A percentile compares a stretch with the other conserved stretches of the same genome.
Evolutionary conservation across 2,888 invertebrate genomes (phyloP).

Genomic region (Drosophila algonquin): DNA sequence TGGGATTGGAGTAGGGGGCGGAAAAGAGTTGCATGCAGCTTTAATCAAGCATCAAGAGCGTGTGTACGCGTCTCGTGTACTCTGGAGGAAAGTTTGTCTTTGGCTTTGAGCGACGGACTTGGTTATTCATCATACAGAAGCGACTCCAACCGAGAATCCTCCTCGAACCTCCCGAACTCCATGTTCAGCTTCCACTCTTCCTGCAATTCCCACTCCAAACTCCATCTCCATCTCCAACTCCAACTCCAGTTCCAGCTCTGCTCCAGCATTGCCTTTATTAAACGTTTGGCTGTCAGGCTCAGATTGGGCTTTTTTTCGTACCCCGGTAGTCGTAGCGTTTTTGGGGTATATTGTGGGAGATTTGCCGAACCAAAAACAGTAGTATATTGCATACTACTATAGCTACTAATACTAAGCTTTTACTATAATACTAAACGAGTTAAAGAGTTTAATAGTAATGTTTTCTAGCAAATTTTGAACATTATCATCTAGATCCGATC

Average conservation of each 20-base stretch:
- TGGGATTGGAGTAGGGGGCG: conserved; percentile 31
- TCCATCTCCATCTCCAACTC: conserved; percentile 20
- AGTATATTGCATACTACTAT: no score
- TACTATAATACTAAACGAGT: no score
- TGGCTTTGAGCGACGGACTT: conserved; percentile 35
- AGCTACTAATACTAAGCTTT: no score
- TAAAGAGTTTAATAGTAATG: no score
- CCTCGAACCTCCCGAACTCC: conserved; percentile 34
- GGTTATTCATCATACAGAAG: conserved; percentile 54
- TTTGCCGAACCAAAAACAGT: no score
- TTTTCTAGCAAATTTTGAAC: no score
- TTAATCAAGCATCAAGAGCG: conserved; percentile 74
- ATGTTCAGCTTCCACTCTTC: conserved; percentile 33
- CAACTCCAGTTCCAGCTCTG: conserved; percentile 4
- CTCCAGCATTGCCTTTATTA: conserved; percentile 58
- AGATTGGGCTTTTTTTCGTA: conserved; percentile 63
- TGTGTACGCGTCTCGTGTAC: conserved; percentile 17
- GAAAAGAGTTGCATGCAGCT: conserved; percentile 52
- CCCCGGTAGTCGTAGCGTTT: background rate
- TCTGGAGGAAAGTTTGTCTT: conserved; percentile 50
- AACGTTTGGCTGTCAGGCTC: conserved; percentile 71
- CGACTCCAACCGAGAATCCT: conserved; percentile 1
- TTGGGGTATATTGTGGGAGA: background rate
- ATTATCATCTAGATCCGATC: no score
- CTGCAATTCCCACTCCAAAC: conserved; percentile 36